Evolutionary conservation across 2,797 vertebrate species (phyloP).

Genomic region (Ctenosaura bakeri): DNA sequence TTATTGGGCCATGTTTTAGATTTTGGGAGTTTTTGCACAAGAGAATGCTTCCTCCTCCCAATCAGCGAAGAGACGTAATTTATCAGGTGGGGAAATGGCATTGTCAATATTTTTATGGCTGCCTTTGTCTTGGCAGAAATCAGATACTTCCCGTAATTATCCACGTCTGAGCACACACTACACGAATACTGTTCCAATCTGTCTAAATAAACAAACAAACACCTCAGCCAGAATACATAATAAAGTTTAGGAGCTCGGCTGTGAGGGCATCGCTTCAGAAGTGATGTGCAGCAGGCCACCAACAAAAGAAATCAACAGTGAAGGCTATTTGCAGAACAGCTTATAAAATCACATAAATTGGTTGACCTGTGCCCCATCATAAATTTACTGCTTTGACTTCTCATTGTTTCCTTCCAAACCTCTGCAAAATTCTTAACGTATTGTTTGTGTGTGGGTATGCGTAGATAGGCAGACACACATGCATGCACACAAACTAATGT

Average conservation of each 20-base stretch:
- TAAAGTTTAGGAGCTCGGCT: neutral
- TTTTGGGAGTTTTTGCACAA: neutral
- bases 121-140: slow-evolving; percentile 19
- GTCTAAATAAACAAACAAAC: neutral
- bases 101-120: neutral
- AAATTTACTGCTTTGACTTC: neutral
- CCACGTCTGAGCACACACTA: neutral
- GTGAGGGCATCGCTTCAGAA: neutral
- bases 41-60: neutral
- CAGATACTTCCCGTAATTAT: slow-evolving; percentile 10
- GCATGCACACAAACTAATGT: neutral
- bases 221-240: neutral
- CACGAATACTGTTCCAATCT: no score
- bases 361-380: neutral
- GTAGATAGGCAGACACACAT: neutral
- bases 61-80: slow-evolving; percentile 2
- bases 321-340: neutral
- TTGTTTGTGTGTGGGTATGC: neutral
- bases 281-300: neutral
- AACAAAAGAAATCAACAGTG: neutral
- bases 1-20: neutral
- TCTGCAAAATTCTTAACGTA: slow-evolving; percentile 2
- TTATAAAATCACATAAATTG: slow-evolving; percentile 5
- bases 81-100: neutral
- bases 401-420: neutral